Conservation (phyloP, 2,888 invertebrate genomes). For the Drosophila basisetae region DNA sequence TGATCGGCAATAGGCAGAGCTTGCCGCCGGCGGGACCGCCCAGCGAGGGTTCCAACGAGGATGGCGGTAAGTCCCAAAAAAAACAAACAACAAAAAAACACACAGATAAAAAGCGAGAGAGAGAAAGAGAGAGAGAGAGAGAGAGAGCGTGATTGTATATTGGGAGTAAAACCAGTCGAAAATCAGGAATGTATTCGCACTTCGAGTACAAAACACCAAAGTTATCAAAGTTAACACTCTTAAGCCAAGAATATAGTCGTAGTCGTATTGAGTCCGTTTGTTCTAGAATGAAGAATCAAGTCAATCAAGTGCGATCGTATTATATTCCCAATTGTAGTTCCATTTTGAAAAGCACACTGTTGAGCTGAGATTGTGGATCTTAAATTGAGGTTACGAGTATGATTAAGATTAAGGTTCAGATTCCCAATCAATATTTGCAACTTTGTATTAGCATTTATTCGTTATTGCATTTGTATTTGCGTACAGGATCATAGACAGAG, state of each 20-base stretch:
- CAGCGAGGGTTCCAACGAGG: conserved; percentile 84
- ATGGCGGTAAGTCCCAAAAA: conserved; percentile 77
- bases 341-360: background rate
- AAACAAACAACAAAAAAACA: background rate
- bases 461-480: background rate
- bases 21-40: conserved; percentile 83
- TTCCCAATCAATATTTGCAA: background rate
- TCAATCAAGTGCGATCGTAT: background rate
- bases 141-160: background rate
- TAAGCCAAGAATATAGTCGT: background rate
- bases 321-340: background rate
- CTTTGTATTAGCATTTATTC: background rate
- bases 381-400: background rate
- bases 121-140: background rate
- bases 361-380: background rate
- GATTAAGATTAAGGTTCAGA: background rate
- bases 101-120: background rate
- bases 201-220: background rate
- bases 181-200: background rate
- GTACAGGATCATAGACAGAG: background rate
- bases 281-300: background rate
- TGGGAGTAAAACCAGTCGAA: background rate
- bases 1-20: conserved; percentile 83
- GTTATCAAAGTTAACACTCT: background rate
- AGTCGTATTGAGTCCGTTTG: background rate